Percentiles rank a stretch among this genome's conserved stretches.
These are phyloP conservation scores for Sylvia borin DNA, from an alignment of 2,797 vertebrate species.

Conservation along the genomic window DNA sequence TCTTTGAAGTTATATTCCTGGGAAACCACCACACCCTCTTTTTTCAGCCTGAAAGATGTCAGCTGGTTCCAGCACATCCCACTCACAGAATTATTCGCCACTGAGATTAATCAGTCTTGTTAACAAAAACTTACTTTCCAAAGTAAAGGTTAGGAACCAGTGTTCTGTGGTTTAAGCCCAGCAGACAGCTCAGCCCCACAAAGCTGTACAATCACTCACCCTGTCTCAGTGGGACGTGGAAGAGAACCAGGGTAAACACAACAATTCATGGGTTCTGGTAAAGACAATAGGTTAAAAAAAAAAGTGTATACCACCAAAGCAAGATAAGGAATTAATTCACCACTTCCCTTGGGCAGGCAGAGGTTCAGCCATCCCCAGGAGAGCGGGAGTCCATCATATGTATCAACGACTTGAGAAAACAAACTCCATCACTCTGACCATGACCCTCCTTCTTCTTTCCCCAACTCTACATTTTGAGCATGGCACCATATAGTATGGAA, in stretches of 20 bases:
- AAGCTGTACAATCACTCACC: accelerated
- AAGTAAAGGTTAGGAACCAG: background rate
- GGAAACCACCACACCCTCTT: background rate
- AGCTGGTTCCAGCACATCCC: background rate
- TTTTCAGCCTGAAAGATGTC: background rate
- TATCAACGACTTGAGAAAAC: background rate
- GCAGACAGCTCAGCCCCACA: background rate
- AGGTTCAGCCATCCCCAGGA: background rate
- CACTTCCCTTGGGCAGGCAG: accelerated
- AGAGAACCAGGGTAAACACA: background rate
- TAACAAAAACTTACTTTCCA: background rate
- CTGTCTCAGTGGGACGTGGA: background rate
- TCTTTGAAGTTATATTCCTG: background rate
- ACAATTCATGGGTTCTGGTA: background rate
- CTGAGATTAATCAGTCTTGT: background rate
- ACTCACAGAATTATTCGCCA: background rate
- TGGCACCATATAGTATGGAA: background rate
- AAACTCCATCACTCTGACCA: background rate
- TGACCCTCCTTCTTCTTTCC: background rate
- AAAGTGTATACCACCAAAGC: background rate
- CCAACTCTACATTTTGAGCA: background rate
- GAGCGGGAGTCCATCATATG: background rate
- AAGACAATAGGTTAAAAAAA: background rate
- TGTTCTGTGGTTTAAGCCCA: background rate
- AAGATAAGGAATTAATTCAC: background rate